Evolutionary conservation across 1,140 invertebrate species (phyloP).

Genomic region (Lamellibrachia luymesi): DNA sequence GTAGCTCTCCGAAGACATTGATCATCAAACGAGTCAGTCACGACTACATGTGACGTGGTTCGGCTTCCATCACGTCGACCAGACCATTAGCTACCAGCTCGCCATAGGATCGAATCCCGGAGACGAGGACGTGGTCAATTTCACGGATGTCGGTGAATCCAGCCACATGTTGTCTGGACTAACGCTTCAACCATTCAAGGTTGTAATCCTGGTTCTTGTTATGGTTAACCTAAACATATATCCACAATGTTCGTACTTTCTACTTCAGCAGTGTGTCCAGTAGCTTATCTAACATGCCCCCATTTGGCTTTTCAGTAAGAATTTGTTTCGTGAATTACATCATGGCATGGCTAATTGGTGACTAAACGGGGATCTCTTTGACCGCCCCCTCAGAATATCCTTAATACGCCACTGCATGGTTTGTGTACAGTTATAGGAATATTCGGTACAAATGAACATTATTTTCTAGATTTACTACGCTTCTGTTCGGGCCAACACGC

Average conservation of each 20-base stretch:
- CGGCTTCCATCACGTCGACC: conserved; percentile 9
- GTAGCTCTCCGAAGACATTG: not conserved
- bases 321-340: too few species aligned
- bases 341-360: too few species aligned
- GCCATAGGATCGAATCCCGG: not conserved
- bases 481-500: not conserved
- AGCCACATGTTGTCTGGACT: not conserved
- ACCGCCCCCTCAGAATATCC: too few species aligned
- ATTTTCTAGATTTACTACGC: not conserved
- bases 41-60: not conserved
- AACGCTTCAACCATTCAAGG: not conserved
- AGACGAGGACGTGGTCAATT: not conserved
- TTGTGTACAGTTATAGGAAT: too few species aligned
- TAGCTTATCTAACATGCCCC: too few species aligned
- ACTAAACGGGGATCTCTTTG: too few species aligned
- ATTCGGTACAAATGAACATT: not conserved
- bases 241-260: too few species aligned
- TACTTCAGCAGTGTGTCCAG: too few species aligned
- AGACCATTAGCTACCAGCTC: conserved; percentile 9
- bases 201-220: not conserved
- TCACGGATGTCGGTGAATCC: not conserved
- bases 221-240: too few species aligned
- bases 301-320: too few species aligned
- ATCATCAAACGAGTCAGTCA: not conserved
- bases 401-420: too few species aligned